phyloP scores from a whole-genome alignment of 2,113 vertebrate genomes.

The Microtus montanus region DNA sequence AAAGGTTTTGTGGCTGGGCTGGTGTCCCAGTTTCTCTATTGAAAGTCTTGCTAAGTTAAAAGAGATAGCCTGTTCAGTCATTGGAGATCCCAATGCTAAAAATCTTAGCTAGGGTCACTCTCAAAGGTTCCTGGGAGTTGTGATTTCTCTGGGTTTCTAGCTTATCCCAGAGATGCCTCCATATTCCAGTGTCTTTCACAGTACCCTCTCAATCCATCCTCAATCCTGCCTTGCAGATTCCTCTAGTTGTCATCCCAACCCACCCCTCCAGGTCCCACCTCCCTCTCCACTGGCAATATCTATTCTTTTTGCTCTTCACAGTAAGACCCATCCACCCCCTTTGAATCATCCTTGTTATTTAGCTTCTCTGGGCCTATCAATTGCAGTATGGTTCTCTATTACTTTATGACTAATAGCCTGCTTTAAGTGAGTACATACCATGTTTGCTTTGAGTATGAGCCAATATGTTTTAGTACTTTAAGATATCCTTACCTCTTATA shows the following conservation, averaged over 20 bases:
- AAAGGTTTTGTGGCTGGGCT: not conserved
- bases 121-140: not conserved
- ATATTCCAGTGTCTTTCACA: not conserved
- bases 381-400: not conserved
- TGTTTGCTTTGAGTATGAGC: not conserved
- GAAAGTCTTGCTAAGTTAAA: not conserved
- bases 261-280: not conserved
- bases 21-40: not conserved
- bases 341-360: not conserved
- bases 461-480: not conserved
- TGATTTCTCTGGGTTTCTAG: not conserved
- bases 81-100: no score
- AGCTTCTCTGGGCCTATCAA: not conserved
- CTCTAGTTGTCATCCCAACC: accelerated
- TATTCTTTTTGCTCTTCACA: not conserved
- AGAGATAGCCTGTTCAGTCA: not conserved
- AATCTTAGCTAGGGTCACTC: not conserved
- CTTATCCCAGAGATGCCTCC: not conserved
- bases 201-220: not conserved
- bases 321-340: not conserved
- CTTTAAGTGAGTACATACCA: not conserved
- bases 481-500: not conserved
- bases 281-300: not conserved
- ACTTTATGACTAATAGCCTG: not conserved
- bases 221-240: not conserved